Conservation (phyloP, 2,113 vertebrate species). For the Ondatra zibethicus region DNA sequence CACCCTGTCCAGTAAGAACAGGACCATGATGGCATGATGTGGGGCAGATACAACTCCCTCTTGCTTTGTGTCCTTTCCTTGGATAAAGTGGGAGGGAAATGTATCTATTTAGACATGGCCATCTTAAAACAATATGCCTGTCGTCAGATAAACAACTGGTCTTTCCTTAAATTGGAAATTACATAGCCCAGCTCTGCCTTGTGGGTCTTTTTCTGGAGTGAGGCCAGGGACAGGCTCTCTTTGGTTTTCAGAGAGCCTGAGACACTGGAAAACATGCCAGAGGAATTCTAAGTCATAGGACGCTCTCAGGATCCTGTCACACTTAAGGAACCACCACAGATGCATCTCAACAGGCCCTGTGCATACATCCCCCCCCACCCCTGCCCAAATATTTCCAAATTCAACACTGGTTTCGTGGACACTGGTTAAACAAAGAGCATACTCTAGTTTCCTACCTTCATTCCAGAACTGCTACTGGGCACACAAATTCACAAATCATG, state of each 20-base stretch:
- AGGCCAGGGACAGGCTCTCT: not conserved
- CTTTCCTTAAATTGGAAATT: not conserved
- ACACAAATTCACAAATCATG: not conserved
- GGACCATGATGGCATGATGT: rapidly evolving
- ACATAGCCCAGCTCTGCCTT: not conserved
- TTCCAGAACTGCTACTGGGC: not conserved
- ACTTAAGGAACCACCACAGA: not conserved
- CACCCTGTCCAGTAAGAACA: not conserved
- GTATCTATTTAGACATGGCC: not conserved
- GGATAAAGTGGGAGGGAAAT: not conserved
- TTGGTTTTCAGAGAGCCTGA: not conserved
- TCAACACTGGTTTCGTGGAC: not conserved
- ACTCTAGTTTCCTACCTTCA: not conserved
- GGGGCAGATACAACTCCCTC: not conserved
- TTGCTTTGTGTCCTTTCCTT: too few relatives aligned
- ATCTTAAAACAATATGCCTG: rapidly evolving
- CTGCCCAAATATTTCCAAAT: not conserved
- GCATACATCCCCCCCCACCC: not conserved
- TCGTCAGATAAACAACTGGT: not conserved
- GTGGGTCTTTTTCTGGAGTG: not conserved
- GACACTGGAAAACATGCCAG: too few relatives aligned
- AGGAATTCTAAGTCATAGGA: not conserved
- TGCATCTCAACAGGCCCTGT: slow-evolving; percentile 10
- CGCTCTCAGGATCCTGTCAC: not conserved
- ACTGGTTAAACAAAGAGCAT: not conserved